Evolutionary conservation across 2,113 vertebrate species (phyloP), one percentile per base, ranked within the genome.

Genomic region (Rhodinocichla rosea): DNA sequence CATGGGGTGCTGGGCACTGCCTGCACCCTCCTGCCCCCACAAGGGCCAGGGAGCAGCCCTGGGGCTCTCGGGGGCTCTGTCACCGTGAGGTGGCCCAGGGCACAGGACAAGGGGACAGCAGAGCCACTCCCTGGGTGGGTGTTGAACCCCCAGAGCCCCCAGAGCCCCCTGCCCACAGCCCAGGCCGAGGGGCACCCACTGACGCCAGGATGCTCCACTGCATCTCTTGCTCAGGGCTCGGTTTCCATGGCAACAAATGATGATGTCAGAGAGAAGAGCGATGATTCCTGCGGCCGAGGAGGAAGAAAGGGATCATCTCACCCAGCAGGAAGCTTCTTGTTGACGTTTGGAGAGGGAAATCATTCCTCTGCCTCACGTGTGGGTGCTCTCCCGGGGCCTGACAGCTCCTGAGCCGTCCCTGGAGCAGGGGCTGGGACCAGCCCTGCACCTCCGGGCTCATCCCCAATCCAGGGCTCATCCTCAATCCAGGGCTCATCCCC

Each of bases 221-320:
- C 88, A 57, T 70, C 91, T 59, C 85, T 6, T 21, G 87, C 84
- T 83, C 47, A 24, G 62, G 67, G 45, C 23, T 75, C 15, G 77
- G 95, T 97, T 95, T 77, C 95, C 89, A 63, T 45, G 93, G 50
- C 87, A 90, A 97, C 95, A 90, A 69, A 96, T 86, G 89, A 91
- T 83, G 95, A 95, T 95, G 95, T 96, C 93, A 95, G 84, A 85
- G 89, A 83, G 89, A 83, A 92, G 82, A 92, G 86, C 11, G 50
- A 95, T 94, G 91, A 63, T 82, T 94, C 92, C 87, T 4, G 62
- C 0, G 49, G 74, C 53, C 2, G 40, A 1, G 10, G 93, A 95
- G 85, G 91, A 82, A 91, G 81, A 92, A 84, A 84, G 53, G 80
- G 74, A 95, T 92, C 95, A 92, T 80, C 91, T 89, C 84, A 15